Evolutionary conservation across 1,140 invertebrate genomes (phyloP).

Genomic region (Sinella curviseta): DNA sequence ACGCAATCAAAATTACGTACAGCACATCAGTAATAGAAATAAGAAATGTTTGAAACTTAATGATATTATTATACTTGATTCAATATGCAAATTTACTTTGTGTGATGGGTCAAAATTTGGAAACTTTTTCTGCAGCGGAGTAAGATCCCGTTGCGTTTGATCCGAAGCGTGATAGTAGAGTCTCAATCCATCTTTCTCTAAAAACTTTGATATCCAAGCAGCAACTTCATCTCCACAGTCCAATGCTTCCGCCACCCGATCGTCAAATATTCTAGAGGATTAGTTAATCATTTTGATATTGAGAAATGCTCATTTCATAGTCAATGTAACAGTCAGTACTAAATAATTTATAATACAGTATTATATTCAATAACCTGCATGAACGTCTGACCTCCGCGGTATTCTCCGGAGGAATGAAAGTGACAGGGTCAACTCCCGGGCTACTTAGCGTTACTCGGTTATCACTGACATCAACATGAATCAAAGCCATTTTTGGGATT

Average conservation of each 20-base stretch:
- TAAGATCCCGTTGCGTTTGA: constrained; percentile 49
- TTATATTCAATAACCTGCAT: constrained; percentile 45
- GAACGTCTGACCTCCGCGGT: constrained; percentile 14
- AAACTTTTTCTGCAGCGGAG: constrained; percentile 45
- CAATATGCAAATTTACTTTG: no score
- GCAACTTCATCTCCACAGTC: constrained; percentile 54
- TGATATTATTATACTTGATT: no score
- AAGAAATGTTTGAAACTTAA: no score
- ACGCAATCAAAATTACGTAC: not conserved
- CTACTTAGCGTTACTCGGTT: constrained; percentile 40
- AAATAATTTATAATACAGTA: not conserved
- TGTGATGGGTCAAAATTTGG: constrained; percentile 36
- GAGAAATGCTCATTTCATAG: not conserved
- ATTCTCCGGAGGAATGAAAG: constrained; percentile 42
- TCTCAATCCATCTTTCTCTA: constrained; percentile 49
- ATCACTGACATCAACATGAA: constrained; percentile 34
- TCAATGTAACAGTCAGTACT: no score
- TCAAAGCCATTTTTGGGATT: constrained; percentile 43
- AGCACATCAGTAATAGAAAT: not conserved
- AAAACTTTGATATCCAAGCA: constrained; percentile 52
- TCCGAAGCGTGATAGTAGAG: constrained; percentile 50
- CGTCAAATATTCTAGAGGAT: constrained; percentile 46
- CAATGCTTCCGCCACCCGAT: constrained; percentile 43
- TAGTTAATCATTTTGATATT: not conserved
- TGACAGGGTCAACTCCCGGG: not conserved